Evolutionary conservation across 2,113 vertebrate genomes (phyloP), one percentile per base, ranked within the genome.

Genomic region (Piliocolobus tephrosceles): DNA sequence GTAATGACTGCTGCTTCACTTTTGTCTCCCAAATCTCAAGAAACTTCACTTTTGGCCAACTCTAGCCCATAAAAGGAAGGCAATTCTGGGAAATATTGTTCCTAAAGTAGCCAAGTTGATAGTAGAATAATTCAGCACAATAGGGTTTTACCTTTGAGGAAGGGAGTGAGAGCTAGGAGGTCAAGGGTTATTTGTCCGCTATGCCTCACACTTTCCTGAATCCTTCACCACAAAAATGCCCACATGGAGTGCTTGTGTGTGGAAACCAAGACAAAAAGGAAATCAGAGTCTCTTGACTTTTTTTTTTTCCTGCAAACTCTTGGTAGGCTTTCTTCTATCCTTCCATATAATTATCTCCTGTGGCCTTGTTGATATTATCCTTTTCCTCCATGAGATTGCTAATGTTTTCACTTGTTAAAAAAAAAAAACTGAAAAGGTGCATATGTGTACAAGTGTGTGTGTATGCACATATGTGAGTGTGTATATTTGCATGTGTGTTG

Each of bases 341-440:
- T 94, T 85, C 52, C 13, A 6, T 43, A 11, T 20, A 58, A 47
- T 83, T 86, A 14, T 18, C 92, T 81, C 43, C 73, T 23, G 6
- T 66, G 57, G 27, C 50, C 7, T 27, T 82, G 47, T 43, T 23
- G 32, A 12, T 55, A 1, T 68, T n/a, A 57, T 78, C 61, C 3
- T 32, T 47, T 9, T 25, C 25, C 14, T 6, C 23, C 6, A 2
- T 16, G 18, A 91, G 45, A 45, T n/a, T 68, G 52, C 47, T 50
- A n/a, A 5, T 75, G 52, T 91, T 94, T 91, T 95, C 32, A 52
- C 35, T 81, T 73, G n/a, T 32, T 50, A 82, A n/a, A 95, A 82
- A 95, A 16, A 43, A 68, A 86, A 70, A 78, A 2, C 25, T 16
- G 6, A 47, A 76, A 43, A 45, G 73, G 14, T 38, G 2, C 61